Evolutionary conservation across 2,888 invertebrate species (phyloP), one percentile per base, ranked within the genome.

Genomic region (Machimus rusticus): DNA sequence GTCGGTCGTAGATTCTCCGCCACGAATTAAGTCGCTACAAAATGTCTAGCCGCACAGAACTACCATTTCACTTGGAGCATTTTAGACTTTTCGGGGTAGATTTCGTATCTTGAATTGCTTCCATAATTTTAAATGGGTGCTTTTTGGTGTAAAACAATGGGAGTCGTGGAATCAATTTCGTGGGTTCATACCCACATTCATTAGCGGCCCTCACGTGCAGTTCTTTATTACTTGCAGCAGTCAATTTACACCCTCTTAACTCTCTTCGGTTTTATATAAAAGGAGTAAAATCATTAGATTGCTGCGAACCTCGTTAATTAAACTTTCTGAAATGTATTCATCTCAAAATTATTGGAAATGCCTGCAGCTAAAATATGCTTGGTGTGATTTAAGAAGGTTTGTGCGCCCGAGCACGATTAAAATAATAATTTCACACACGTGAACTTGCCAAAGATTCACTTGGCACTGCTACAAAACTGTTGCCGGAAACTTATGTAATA

Each of bases 211-310:
- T 55, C 55, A 55, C 55, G 55, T 55, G 55, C n/a, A 55, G 19
- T 66, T 9, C 28, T 23, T 23, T 66, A 66, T 66, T 9, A 28
- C 19, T 19, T n/a, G 12, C 23, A 66, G 3, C 14, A 76, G 76
- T 76, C 76, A 76, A 76, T 76, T 76, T 76, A 37, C 76, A 76
- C 76, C 76, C 76, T 76, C n/a, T 76, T 76, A 66, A 66, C 12
- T 66, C 9, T 66, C 23, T 66, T 6, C 23, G 2, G 12, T 14
- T 19, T 66, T 34, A 34, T 34, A 6, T 3, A 8, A 6, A 23
- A 23, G 28, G 12, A 5, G 76, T 76, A n/a, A 19, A 76, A 76
- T 76, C 37, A 37, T 31, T 76, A 76, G n/a, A 19, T 76, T 31
- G 76, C 37, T 37, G 14, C n/a, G 76, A 76, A 76, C 19, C 76